Base-by-base conservation (phyloP, 2,113 vertebrate genomes). In the Choloepus hoffmanni region DNA sequence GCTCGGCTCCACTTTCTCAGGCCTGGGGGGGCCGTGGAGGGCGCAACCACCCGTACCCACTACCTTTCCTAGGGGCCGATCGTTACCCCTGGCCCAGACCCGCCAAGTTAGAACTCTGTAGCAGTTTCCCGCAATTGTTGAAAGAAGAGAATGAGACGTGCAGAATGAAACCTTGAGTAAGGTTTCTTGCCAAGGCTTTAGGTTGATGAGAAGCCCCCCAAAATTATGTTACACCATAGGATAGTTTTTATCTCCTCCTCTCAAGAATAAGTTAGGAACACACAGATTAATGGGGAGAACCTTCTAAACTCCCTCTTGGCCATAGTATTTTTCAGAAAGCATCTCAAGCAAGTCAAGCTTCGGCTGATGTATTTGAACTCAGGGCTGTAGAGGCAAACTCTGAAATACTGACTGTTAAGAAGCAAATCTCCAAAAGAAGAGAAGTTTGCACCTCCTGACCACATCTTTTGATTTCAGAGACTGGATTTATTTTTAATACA, bases 401-500 rank as follows among this genome's bases (percentile, higher is more conserved):
- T 16, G 33, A 68, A 77, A 62, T 24, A 4, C 23, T 45, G 48
- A 63, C 62, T 2, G 0, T 28, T 2, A 0, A 11, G 76, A 82
- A 53, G 53, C 33, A 55, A 28, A 65, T 33, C 65, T 33, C 67
- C 72, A 8, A 40, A 4, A 0, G 10, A 0, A 9, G 8, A 28
- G 23, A 36, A 53, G 70, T 3, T 53, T 28, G 60, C 13, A 76
- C 50, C 7, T n/a, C 26, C 36, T 33, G 50, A 55, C 63, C 28
- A 65, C 33, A 36, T 18, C 43, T 55, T 90, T 85, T 74, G 62
- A 65, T 85, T 77, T 86, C 74, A 77, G 73, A 26, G 21, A 50
- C 50, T 30, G 60, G 76, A 67, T 79, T 84, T 87, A 90, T 72
- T 90, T 78, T 88, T 95, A 74, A 93, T 74, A 30, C 43, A 28